Evolutionary conservation across 2,113 vertebrate genomes (phyloP).

Genomic region (Ctenomys sociabilis): DNA sequence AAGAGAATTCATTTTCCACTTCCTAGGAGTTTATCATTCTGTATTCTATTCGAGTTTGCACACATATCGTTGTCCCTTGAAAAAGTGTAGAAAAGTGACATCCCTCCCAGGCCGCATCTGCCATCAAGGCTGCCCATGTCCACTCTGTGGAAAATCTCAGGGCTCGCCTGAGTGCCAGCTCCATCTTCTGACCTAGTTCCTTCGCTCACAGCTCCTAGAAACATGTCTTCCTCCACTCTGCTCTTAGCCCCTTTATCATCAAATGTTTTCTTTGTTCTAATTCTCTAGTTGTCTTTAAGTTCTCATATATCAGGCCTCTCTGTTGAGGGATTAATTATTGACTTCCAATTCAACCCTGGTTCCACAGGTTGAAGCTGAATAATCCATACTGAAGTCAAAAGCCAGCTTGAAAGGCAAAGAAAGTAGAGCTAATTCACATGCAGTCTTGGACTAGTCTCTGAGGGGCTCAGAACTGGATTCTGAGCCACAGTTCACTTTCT

Average conservation of each 20-base stretch:
- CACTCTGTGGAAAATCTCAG: background rate
- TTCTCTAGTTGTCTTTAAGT: background rate
- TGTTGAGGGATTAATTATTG: background rate
- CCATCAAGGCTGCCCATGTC: rapidly evolving
- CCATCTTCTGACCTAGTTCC: background rate
- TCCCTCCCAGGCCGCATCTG: background rate
- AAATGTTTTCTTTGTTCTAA: background rate
- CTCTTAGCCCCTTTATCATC: background rate
- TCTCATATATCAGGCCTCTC: background rate
- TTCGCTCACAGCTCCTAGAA: background rate
- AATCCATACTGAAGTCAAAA: background rate
- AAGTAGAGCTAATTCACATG: background rate
- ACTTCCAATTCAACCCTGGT: background rate
- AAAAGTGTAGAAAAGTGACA: background rate
- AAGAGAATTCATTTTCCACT: background rate
- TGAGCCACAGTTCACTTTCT: background rate
- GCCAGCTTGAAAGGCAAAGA: background rate
- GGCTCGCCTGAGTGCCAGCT: background rate
- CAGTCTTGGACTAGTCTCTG: background rate
- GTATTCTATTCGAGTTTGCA: background rate
- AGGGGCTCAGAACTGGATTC: background rate
- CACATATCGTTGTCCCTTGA: background rate
- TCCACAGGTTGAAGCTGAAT: background rate
- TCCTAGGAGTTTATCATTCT: background rate
- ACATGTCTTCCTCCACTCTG: background rate